Percentiles rank a stretch among this genome's conserved stretches.
phyloP scores from a whole-genome alignment of 2,113 vertebrate species.

The Gymnogyps californianus region DNA sequence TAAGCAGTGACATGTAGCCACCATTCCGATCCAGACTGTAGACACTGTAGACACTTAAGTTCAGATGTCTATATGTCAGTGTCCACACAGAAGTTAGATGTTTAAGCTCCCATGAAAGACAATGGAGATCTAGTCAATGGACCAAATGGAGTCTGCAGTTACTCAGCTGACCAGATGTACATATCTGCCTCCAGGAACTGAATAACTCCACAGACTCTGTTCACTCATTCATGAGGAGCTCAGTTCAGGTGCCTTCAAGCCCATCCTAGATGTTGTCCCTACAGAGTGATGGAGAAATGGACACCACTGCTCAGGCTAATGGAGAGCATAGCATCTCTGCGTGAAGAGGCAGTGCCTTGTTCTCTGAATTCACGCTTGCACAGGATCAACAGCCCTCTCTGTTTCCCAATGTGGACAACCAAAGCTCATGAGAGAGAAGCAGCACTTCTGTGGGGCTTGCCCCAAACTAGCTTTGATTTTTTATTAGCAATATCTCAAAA shows the following conservation, averaged over 20 bases:
- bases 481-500: background rate
- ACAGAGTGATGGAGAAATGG: background rate
- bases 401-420: background rate
- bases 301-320: background rate
- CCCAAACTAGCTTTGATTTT: background rate
- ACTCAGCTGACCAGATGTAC: background rate
- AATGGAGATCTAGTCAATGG: background rate
- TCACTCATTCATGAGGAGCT: background rate
- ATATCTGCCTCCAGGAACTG: background rate
- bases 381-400: background rate
- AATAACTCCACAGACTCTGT: background rate
- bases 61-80: background rate
- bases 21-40: background rate
- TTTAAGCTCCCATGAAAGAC: background rate
- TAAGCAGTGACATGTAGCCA: background rate
- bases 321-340: background rate
- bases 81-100: background rate
- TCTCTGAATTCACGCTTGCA: background rate
- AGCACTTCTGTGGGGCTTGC: background rate
- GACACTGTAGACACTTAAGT: background rate
- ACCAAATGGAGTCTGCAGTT: background rate
- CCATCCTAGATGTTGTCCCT: background rate
- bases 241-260: background rate
- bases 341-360: background rate
- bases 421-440: background rate